Percentiles rank a stretch among this genome's conserved stretches.
phyloP scores from a whole-genome alignment of 2,797 vertebrate genomes.

The Pteropus rufus region DNA sequence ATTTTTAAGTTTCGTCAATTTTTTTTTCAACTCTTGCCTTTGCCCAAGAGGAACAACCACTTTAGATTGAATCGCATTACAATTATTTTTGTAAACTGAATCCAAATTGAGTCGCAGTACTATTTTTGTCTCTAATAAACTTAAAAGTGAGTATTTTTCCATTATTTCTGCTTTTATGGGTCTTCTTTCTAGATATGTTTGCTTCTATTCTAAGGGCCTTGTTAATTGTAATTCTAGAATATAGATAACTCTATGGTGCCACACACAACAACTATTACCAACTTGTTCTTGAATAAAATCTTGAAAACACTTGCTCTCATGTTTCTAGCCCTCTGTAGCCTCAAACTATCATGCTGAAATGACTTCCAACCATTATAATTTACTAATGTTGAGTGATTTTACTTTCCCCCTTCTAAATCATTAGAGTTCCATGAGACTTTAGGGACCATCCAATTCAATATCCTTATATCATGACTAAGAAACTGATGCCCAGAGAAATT shows the following conservation, averaged over 20 bases:
- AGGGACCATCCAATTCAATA: background rate
- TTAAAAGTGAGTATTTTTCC: slow-evolving; percentile 49
- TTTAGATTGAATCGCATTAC: slow-evolving; percentile 31
- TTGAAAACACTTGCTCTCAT: slow-evolving; percentile 69
- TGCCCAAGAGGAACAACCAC: background rate
- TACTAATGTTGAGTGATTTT: slow-evolving; percentile 30
- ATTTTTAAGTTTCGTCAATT: slow-evolving; percentile 35
- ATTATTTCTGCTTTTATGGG: slow-evolving; percentile 49
- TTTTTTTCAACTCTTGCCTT: slow-evolving; percentile 29
- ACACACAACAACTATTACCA: slow-evolving; percentile 64
- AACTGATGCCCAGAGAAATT: background rate
- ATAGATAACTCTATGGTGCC: slow-evolving; percentile 44
- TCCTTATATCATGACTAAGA: background rate
- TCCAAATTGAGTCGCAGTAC: background rate
- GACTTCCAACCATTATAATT: slow-evolving; percentile 41
- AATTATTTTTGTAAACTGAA: slow-evolving; percentile 65
- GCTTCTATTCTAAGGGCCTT: slow-evolving; percentile 12
- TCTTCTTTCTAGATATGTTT: slow-evolving; percentile 39
- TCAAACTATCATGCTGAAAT: slow-evolving; percentile 64
- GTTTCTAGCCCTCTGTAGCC: slow-evolving; percentile 39
- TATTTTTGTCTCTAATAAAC: slow-evolving; percentile 57
- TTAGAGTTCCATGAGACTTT: background rate
- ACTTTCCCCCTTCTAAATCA: background rate
- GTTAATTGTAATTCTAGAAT: slow-evolving; percentile 56
- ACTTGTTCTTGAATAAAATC: slow-evolving; percentile 69